Evolutionary conservation across 2,113 vertebrate genomes (phyloP).

Genomic region (Actenoides lindsayi): DNA sequence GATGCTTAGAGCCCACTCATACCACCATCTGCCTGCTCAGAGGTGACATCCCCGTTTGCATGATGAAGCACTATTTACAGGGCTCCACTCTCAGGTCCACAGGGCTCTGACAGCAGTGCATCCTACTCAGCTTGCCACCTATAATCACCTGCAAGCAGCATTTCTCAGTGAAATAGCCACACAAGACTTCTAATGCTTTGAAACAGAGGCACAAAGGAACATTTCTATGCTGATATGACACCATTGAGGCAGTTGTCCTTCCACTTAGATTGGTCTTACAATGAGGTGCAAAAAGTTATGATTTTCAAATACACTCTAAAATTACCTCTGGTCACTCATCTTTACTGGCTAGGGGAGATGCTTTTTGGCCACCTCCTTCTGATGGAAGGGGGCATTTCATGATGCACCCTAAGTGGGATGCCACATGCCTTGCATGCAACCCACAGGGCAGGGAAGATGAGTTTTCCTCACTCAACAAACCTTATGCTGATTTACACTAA

Average conservation of each 20-base stretch:
- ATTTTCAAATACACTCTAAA: neutral
- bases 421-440: neutral
- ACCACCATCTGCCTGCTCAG: conserved; percentile 45
- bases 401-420: neutral
- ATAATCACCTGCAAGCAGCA: neutral
- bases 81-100: neutral
- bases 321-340: neutral
- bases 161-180: neutral
- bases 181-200: neutral
- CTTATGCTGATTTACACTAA: neutral
- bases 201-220: neutral
- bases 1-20: conserved; percentile 18
- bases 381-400: neutral
- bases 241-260: neutral
- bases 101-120: neutral
- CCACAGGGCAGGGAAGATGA: neutral
- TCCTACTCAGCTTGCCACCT: neutral
- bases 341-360: neutral
- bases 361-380: neutral
- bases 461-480: neutral
- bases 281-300: neutral
- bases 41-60: conserved; percentile 33
- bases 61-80: conserved; percentile 52
- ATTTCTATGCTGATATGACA: neutral
- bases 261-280: neutral